A percentile compares a stretch with the other conserved stretches of the same genome.
These are phyloP conservation scores for Phrynocephalus vlangalii DNA, from an alignment of 2,797 vertebrate genomes.

Conservation along the genomic window DNA sequence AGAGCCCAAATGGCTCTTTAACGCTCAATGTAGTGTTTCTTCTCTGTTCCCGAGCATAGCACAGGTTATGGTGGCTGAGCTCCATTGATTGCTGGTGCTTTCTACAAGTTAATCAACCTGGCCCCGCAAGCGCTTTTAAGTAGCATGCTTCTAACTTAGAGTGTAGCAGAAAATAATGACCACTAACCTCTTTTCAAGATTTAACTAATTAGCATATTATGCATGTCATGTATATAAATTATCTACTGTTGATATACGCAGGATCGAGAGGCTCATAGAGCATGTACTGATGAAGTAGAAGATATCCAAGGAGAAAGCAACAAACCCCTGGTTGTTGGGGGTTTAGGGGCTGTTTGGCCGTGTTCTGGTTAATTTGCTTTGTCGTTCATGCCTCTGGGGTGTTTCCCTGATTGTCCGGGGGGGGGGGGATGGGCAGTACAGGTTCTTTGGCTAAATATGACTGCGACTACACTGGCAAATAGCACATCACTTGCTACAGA, in stretches of 20 bases:
- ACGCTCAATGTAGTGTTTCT: slow-evolving; percentile 26
- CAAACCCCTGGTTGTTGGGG: not conserved
- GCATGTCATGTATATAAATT: slow-evolving; percentile 64
- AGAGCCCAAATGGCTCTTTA: slow-evolving; percentile 4
- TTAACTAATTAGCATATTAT: slow-evolving; percentile 32
- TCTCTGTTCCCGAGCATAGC: slow-evolving; percentile 15
- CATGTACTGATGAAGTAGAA: not conserved
- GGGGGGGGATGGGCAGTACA: not conserved
- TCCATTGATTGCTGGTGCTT: slow-evolving; percentile 64
- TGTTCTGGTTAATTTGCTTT: not conserved
- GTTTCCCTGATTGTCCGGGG: not conserved
- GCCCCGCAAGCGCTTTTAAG: slow-evolving; percentile 24
- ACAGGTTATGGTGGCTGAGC: slow-evolving; percentile 17
- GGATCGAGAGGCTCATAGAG: slow-evolving; percentile 8
- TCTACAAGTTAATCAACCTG: slow-evolving; percentile 57
- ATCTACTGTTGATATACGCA: slow-evolving; percentile 37
- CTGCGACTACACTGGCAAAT: not conserved
- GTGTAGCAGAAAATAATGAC: slow-evolving; percentile 62
- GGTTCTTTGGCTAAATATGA: not conserved
- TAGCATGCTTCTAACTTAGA: slow-evolving; percentile 77
- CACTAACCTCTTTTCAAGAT: slow-evolving; percentile 68
- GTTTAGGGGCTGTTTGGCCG: no score
- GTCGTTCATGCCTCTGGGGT: no score
- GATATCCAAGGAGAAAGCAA: not conserved
- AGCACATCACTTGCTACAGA: no score